Evolutionary conservation across 2,888 invertebrate species (phyloP).

Genomic region (Scaptomyza parva): DNA sequence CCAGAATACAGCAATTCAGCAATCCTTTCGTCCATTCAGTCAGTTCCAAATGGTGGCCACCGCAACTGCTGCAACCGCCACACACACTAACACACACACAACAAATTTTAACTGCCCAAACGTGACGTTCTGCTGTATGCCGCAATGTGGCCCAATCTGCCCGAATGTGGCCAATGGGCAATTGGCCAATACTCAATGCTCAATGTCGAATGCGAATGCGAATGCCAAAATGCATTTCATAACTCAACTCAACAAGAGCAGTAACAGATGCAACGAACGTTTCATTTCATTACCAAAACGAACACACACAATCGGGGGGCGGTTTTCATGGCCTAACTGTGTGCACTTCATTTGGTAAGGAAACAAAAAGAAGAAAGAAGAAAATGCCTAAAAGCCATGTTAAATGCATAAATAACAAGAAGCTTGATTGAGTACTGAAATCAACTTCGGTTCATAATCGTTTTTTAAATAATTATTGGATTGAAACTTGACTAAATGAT

Average conservation of each 20-base stretch:
- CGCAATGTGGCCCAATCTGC: no score
- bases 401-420: constrained; percentile 24
- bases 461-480: no score
- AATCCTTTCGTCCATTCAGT: constrained; percentile 3
- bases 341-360: constrained; percentile 37
- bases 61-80: no score
- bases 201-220: constrained; percentile 10
- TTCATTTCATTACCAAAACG: constrained; percentile 38
- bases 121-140: constrained; percentile 62
- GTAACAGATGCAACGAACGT: constrained; percentile 35
- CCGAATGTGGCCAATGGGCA: constrained; percentile 33
- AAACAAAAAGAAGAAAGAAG: no score
- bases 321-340: constrained; percentile 15
- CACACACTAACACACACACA: constrained; percentile 18
- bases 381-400: constrained; percentile 27
- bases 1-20: no score
- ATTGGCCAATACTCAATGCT: no score
- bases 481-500: no score
- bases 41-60: constrained; percentile 60
- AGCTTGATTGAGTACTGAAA: constrained; percentile 3
- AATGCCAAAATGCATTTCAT: constrained; percentile 42
- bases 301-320: background rate
- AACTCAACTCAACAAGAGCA: constrained; percentile 11
- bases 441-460: no score
- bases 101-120: constrained; percentile 74